Base-by-base conservation (phyloP, 2,113 vertebrate species). In the Cavia porcellus region DNA sequence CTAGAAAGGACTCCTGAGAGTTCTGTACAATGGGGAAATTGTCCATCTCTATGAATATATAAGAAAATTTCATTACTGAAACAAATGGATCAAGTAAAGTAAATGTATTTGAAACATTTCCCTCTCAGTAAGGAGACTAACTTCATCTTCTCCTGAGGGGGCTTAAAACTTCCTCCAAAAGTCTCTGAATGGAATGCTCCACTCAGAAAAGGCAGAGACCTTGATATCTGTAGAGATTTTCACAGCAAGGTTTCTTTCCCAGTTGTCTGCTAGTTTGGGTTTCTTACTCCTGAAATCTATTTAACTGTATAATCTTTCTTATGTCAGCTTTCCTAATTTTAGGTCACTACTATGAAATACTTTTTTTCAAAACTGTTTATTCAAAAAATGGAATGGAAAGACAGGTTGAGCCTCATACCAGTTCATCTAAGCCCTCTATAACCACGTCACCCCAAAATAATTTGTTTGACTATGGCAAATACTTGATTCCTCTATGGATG, bases 31-130 rank as follows among this genome's bases (percentile, higher is more conserved):
- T 84, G 30, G 62, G 74, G 7, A 61, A 74, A 52, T 7, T 92
- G 50, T 45, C 30, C 50, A 88, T 42, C 13, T 79, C 81, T 96
- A 3, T 70, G 68, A 86, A 74, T 90, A 88, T 84, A 64, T 92
- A 59, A 84, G 50, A 79, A 55, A 66, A 79, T 64, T 32, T 95
- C 22, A 47, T 89, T 86, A 42, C 38, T 77, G 20, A 68, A 91
- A 59, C 25, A 83, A 83, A 86, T 45, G 20, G 8, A 8, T 86
- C 30, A 61, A 11, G 13, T 55, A 59, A 86, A 86, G 19, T 4
- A 77, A 95, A 64, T 42, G 7, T 35, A 47, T 89, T 57, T 28
- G 38, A 72, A 89, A 91, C 24, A 62, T 84, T 93, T 95, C 62
- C 50, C 4, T 25, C 3, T 35, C 15, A 12, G 12, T 62, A 17